Evolutionary conservation across 2,888 invertebrate species (phyloP), one percentile per base, ranked within the genome.

Genomic region (Marronus borbonicus): DNA sequence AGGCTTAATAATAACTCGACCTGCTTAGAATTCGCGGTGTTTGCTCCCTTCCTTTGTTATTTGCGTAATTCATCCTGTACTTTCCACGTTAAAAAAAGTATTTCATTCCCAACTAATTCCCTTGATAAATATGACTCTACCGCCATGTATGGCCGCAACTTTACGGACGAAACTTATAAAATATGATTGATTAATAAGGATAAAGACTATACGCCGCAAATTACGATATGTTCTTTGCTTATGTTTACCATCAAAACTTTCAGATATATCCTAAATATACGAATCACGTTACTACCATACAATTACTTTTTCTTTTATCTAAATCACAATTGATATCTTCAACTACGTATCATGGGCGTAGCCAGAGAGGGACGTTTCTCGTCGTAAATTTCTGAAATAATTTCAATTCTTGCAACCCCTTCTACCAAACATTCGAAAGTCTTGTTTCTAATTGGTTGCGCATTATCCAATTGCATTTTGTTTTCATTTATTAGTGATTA

Each of bases 171-270:
- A 20, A n/a, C 3, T 17, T 5, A 55, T 3, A n/a, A n/a, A 20
- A n/a, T 20, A 55, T 20, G n/a, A 7, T 55, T 20, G 4, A n/a
- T 55, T 55, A 17, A 55, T 17, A n/a, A 55, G 36, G 44, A 65
- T 64, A 36, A 65, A 44, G 52, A 69, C 52, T 24, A 74, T 74
- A 74, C 62, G 72, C 72, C 72, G 72, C 72, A 62, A 74, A 74
- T 39, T 17, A 74, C 72, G 72, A 74, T 74, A 74, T 74, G 72
- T 74, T 60, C 24, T 20, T 60, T 24, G 49, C 60, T 62, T 74
- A 74, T 55, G 2, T 55, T 17, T 74, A 74, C 72, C 72, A 74
- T 49, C 72, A 74, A 74, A 74, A 74, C 55, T 39, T 14, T 14
- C 52, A 70, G 65, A 70, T 70, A 36, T 70, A 70, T 70, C 55